These are phyloP conservation scores for Steinernema hermaphroditum DNA, from an alignment of 2,888 invertebrate species.

Conservation along the genomic window DNA sequence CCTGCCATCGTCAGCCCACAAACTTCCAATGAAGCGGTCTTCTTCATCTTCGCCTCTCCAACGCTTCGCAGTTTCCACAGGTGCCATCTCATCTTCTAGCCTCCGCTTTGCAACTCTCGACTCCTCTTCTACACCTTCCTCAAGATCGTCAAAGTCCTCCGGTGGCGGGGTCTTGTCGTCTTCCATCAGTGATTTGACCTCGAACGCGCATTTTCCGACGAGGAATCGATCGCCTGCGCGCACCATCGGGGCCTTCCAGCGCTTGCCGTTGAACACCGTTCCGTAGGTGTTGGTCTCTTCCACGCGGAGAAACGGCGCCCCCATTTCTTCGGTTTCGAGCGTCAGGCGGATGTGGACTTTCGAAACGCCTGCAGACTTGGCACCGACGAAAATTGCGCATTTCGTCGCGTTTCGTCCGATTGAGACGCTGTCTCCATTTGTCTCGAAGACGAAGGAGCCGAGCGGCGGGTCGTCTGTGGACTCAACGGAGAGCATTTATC, in stretches of 20 bases:
- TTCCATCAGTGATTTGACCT: background rate
- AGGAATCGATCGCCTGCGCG: background rate
- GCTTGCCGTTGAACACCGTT: constrained; percentile 10
- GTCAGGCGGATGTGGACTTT: background rate
- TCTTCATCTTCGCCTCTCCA: too few species aligned
- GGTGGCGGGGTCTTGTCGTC: constrained; percentile 4
- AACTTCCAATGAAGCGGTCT: too few species aligned
- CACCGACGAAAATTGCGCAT: constrained; percentile 4
- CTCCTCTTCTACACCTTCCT: background rate
- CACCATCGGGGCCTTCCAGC: background rate
- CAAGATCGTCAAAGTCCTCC: background rate
- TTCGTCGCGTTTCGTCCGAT: background rate
- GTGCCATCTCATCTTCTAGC: too few species aligned
- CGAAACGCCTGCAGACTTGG: background rate
- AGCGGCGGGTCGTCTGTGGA: background rate
- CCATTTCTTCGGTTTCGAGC: background rate
- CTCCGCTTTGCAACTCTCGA: background rate
- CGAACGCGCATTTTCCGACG: background rate
- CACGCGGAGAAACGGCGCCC: background rate
- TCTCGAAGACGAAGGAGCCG: constrained; percentile 10
- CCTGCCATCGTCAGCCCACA: too few species aligned
- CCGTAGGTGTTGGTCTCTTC: constrained; percentile 15
- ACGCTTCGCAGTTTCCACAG: too few species aligned
- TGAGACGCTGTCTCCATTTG: background rate
- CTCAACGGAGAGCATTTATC: background rate